Conservation (phyloP, 1,140 invertebrate species). For the Drosophila subpulchrella region DNA sequence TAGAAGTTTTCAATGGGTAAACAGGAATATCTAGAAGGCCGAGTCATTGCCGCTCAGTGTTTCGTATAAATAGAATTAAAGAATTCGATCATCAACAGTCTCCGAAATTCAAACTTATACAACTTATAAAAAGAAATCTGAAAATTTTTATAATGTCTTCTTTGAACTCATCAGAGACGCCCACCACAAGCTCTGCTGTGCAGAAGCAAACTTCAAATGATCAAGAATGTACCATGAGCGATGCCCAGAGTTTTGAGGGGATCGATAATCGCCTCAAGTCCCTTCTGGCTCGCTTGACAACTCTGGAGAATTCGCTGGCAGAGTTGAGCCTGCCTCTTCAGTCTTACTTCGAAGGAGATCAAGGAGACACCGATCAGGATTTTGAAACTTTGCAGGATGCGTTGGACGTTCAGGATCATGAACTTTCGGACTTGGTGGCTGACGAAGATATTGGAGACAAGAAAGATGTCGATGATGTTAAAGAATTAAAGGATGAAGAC, state of each 20-base stretch:
- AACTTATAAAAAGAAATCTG: background rate
- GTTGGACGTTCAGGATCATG: background rate
- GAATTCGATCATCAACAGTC: background rate
- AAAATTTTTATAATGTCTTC: constrained; percentile 1
- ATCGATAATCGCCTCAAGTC: constrained; percentile 29
- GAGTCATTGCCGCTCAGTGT: background rate
- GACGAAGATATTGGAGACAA: background rate
- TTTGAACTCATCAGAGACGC: background rate
- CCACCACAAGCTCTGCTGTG: background rate
- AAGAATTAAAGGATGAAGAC: background rate
- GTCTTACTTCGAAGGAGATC: background rate
- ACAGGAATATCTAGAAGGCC: background rate
- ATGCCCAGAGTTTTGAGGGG: background rate
- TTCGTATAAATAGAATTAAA: background rate
- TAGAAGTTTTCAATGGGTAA: background rate
- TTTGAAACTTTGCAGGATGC: background rate
- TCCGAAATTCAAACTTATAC: background rate
- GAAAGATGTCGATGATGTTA: background rate
- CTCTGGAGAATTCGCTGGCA: constrained; percentile 26
- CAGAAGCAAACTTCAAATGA: background rate
- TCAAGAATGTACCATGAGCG: background rate
- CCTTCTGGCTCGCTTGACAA: constrained; percentile 21
- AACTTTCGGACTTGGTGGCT: background rate
- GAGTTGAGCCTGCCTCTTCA: background rate
- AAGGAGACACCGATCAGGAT: background rate